Percentiles rank a stretch among this genome's conserved stretches.
Evolutionary conservation across 2,797 vertebrate species (phyloP).

Genomic region (Potorous gilbertii): DNA sequence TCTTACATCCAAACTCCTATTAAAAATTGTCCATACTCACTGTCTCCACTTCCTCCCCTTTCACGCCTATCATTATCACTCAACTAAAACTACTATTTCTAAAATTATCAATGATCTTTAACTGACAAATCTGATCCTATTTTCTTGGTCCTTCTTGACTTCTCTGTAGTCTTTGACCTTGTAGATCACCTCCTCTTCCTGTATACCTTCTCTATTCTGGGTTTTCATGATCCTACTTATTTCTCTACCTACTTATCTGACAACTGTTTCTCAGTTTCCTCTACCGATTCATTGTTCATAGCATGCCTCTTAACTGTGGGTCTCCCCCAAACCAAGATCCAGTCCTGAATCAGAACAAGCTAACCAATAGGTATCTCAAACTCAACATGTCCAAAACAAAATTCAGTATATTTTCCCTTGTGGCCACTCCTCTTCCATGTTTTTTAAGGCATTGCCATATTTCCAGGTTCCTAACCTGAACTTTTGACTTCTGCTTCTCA

Average conservation of each 20-base stretch:
- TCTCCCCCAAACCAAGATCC: not conserved
- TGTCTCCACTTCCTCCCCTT: not conserved
- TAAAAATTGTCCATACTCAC: not conserved
- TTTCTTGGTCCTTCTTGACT: not conserved
- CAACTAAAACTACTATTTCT: not conserved
- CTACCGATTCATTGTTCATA: not conserved
- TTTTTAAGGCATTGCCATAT: not conserved
- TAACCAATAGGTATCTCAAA: not conserved
- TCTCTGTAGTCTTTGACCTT: not conserved
- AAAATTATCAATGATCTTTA: not conserved
- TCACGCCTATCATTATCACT: not conserved
- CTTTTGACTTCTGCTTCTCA: not conserved
- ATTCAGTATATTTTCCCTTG: not conserved
- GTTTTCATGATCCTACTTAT: not conserved
- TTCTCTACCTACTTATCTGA: not conserved
- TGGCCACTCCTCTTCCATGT: not conserved
- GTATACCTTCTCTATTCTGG: not conserved
- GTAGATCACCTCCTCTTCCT: not conserved
- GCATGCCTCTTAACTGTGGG: too few species aligned
- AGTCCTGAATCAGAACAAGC: not conserved
- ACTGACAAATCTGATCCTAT: not conserved
- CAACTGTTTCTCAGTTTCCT: not conserved
- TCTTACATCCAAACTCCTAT: not conserved
- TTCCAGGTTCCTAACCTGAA: not conserved
- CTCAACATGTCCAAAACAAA: not conserved